Evolutionary conservation across 2,888 invertebrate species (phyloP), one percentile per base, ranked within the genome.

Genomic region (Pyrrhia umbra): DNA sequence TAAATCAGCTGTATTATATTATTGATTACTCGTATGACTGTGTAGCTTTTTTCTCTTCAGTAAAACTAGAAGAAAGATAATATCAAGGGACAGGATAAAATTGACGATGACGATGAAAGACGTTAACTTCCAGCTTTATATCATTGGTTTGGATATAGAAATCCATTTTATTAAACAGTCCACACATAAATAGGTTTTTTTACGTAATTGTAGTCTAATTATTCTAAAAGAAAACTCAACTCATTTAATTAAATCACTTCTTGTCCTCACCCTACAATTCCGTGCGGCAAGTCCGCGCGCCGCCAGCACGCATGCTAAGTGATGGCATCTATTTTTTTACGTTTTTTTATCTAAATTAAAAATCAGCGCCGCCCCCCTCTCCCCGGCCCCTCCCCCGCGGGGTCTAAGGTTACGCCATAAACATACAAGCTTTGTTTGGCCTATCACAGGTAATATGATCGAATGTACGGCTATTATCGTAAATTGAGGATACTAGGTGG

Each of bases 341-440:
- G 68, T 79, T 78, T 85, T 89, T 89, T 90, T 89, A 91, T 91
- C 91, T 91, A 86, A 91, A 91, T 91, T 91, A 91, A 91, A 90
- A 88, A 91, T 91, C 91, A 87, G 72, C 75, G 79, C 78, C 69
- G 79, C 77, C 49, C 18, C 21, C 27, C 34, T 13, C 10, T 8
- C 80, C 85, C 75, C 68, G n/a, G n/a, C n/a, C 52, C 46, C 59
- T 49, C 58, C 55, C 49, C 55, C 75, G 78, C 80, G 78, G 77
- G 85, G 85, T 86, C 87, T 87, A 85, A 86, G 85, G 86, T 86
- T 84, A 82, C 67, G 71, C 58, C 62, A 79, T 84, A 77, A 82
- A 79, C 79, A 80, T 68, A 72, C 39, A 30, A 37, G 18, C 42
- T 15, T 74, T 74, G 68, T 74, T 73, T 16, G 63, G 68, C 57